Evolutionary conservation across 2,797 vertebrate genomes (phyloP).

Genomic region (Babyrousa celebensis): DNA sequence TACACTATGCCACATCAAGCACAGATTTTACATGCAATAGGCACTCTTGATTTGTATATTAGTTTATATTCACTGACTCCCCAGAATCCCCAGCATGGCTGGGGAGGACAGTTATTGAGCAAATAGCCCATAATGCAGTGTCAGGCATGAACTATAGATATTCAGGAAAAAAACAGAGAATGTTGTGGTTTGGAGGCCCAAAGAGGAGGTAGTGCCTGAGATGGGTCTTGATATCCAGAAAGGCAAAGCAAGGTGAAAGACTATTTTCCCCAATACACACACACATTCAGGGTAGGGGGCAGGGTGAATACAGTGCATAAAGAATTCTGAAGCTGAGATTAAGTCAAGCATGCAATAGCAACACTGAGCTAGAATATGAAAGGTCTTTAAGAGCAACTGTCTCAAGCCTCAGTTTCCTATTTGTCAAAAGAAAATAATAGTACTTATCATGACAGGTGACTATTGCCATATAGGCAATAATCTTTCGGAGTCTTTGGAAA

Average conservation of each 20-base stretch:
- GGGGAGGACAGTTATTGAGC: background rate
- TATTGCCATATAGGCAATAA: background rate
- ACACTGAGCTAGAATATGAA: background rate
- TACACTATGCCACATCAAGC: background rate
- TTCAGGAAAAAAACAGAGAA: background rate
- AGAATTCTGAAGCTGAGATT: background rate
- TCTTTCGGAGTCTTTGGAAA: background rate
- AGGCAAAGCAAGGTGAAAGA: background rate
- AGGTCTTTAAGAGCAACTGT: background rate
- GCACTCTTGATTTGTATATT: background rate
- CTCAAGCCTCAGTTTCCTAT: background rate
- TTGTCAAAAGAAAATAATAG: background rate
- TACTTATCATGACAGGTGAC: background rate
- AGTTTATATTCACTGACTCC: background rate
- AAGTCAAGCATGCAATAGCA: background rate
- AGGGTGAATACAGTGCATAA: no score
- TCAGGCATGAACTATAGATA: background rate
- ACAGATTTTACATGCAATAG: background rate
- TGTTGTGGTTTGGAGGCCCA: background rate
- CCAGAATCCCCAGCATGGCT: background rate
- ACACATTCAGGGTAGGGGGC: no score
- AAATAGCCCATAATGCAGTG: background rate
- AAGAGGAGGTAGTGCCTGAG: background rate
- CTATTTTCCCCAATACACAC: background rate
- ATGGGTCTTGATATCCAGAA: background rate